Evolutionary conservation across 2,113 vertebrate species (phyloP).

Genomic region (Otocyon megalotis): DNA sequence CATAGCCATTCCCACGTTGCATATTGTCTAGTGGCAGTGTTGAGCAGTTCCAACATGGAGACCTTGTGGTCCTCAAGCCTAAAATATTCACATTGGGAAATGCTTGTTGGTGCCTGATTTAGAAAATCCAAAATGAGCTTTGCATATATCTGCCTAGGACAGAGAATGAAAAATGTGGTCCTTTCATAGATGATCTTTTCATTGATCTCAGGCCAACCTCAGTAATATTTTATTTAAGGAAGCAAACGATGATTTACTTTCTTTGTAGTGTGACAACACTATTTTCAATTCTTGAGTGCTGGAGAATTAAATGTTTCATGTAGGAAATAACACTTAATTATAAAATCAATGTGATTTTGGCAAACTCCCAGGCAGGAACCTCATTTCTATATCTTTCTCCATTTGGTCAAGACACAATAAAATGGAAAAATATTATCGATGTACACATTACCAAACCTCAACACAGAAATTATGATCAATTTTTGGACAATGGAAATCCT

Average conservation of each 20-base stretch:
- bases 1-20: not conserved
- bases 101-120: not conserved
- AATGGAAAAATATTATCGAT: not conserved
- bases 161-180: not conserved
- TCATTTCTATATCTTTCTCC: conserved; percentile 31
- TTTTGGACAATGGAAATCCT: not conserved
- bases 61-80: not conserved
- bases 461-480: not conserved
- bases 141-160: not conserved
- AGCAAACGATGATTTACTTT: conserved; percentile 64
- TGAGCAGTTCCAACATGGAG: conserved; percentile 12
- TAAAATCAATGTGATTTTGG: conserved; percentile 74
- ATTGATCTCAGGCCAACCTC: conserved; percentile 40
- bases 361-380: conserved; percentile 41
- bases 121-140: conserved; percentile 14
- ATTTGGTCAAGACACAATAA: conserved; percentile 36
- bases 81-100: conserved; percentile 29
- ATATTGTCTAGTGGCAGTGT: not conserved
- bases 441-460: not conserved
- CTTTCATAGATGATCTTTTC: conserved; percentile 7
- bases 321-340: conserved; percentile 75
- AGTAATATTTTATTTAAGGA: conserved; percentile 67
- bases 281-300: conserved; percentile 51
- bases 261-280: conserved; percentile 59
- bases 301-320: conserved; percentile 68